phyloP scores from a whole-genome alignment of 2,113 vertebrate species.

The Grus americana region DNA sequence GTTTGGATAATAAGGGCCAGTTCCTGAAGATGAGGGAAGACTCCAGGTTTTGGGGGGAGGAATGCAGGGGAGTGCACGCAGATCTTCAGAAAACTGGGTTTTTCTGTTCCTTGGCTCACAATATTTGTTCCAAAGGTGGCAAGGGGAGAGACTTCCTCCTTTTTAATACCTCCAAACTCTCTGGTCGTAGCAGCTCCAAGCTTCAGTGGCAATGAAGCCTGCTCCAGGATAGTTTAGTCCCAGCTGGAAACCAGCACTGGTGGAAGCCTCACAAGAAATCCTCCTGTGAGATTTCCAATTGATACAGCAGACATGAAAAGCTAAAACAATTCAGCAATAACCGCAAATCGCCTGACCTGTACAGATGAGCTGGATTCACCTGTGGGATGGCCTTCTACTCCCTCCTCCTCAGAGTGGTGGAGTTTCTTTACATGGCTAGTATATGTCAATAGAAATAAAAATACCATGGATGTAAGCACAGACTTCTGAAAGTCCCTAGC shows the following conservation, averaged over 20 bases:
- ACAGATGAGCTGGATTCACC: neutral
- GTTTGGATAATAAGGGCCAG: neutral
- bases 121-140: neutral
- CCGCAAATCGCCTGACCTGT: neutral
- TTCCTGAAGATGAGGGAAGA: neutral
- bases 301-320: neutral
- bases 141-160: neutral
- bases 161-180: neutral
- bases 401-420: neutral
- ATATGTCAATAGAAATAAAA: too few relatives aligned
- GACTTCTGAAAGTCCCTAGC: too few relatives aligned
- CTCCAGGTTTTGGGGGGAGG: neutral
- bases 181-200: neutral
- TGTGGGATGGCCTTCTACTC: neutral
- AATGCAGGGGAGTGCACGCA: neutral
- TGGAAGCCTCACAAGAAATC: neutral
- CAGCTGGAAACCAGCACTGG: neutral
- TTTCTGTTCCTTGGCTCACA: neutral
- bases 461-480: too few relatives aligned
- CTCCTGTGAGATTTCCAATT: neutral
- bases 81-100: neutral
- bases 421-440: too few relatives aligned
- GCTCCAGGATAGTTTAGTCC: neutral
- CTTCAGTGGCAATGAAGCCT: neutral
- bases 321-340: neutral